Evolutionary conservation across 2,113 vertebrate species (phyloP).

Genomic region (Calypte anna): DNA sequence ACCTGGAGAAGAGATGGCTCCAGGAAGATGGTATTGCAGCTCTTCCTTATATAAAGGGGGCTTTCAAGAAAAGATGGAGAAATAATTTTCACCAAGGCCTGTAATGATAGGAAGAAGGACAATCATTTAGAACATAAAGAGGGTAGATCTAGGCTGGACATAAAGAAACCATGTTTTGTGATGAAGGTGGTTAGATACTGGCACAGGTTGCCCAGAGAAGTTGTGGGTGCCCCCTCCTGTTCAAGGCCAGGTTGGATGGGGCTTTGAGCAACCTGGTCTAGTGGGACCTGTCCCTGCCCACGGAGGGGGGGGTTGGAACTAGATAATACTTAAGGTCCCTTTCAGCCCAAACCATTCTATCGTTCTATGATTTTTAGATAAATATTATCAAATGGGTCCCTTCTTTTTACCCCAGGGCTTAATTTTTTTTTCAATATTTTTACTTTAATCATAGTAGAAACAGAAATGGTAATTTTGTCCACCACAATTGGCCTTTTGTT

Average conservation of each 20-base stretch:
- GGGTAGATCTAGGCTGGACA: background rate
- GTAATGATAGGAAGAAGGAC: background rate
- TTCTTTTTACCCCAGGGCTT: background rate
- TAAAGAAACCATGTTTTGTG: background rate
- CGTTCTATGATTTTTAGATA: background rate
- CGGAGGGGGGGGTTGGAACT: background rate
- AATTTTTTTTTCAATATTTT: background rate
- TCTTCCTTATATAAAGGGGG: background rate
- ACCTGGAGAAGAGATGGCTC: background rate
- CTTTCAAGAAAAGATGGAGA: background rate
- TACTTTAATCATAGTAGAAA: background rate
- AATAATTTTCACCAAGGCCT: background rate
- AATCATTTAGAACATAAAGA: background rate
- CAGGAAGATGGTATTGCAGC: background rate
- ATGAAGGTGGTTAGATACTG: background rate
- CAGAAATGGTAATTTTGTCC: background rate
- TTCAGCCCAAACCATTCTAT: background rate
- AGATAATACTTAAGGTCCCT: background rate
- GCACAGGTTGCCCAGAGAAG: background rate
- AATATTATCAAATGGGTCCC: background rate
- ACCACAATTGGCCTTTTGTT: background rate
- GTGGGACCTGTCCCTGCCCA: background rate
- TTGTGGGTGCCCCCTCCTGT: too few species aligned
- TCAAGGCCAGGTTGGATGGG: background rate
- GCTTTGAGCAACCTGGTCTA: background rate